phyloP scores from a whole-genome alignment of 2,888 invertebrate genomes.

The Epistrophe grossulariae region DNA sequence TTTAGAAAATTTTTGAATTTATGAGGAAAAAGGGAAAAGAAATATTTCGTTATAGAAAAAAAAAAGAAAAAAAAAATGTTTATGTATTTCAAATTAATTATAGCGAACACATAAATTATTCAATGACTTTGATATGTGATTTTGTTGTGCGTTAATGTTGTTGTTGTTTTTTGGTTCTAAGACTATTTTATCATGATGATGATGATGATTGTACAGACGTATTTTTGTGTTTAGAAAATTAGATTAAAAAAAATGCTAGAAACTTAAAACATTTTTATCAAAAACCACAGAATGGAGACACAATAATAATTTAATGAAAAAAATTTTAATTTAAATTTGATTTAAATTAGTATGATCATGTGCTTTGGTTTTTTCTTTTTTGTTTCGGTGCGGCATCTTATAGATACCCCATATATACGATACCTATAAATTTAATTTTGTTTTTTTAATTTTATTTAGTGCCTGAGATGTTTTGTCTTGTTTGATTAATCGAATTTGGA shows the following conservation, averaged over 20 bases:
- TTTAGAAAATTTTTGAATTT: conserved; percentile 53
- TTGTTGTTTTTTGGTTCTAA: neutral
- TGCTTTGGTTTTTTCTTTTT: neutral
- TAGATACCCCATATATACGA: no score
- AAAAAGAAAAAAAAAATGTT: conserved; percentile 13
- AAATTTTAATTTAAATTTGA: neutral
- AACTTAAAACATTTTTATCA: conserved; percentile 7
- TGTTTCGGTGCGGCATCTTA: neutral
- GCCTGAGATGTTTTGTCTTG: neutral
- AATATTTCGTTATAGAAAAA: conserved; percentile 23
- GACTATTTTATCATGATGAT: no score
- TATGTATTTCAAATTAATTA: conserved; percentile 60
- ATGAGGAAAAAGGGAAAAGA: conserved; percentile 38
- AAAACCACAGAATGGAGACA: conserved; percentile 20
- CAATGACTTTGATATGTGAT: conserved; percentile 45
- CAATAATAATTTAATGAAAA: conserved; percentile 3
- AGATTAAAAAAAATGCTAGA: conserved; percentile 36
- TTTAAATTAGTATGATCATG: conserved; percentile 25
- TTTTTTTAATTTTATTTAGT: conserved; percentile 50
- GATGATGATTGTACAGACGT: neutral
- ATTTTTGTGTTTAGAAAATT: conserved; percentile 31
- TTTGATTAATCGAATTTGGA: conserved; percentile 69
- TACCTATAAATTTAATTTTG: conserved; percentile 61
- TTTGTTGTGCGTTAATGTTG: conserved; percentile 10
- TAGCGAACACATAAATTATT: conserved; percentile 64